Conservation (phyloP, 2,113 vertebrate species). For the Meleagris gallopavo region DNA sequence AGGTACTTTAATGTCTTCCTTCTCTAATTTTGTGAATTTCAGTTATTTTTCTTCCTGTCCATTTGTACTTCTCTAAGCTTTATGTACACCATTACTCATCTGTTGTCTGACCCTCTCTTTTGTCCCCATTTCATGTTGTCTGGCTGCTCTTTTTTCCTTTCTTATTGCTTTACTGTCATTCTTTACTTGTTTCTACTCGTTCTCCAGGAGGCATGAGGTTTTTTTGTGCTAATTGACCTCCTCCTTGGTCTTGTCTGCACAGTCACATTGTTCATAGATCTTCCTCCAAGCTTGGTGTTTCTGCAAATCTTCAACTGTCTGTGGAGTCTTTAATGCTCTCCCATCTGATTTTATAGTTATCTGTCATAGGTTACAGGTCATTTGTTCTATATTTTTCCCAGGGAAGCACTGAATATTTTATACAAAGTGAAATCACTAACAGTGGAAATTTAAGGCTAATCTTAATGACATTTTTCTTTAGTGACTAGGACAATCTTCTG, state of each 20-base stretch:
- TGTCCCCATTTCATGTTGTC: not conserved
- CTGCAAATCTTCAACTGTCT: not conserved
- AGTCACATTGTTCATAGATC: not conserved
- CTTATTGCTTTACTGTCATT: not conserved
- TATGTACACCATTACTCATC: not conserved
- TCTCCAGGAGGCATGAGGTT: not conserved
- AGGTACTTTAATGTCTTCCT: not conserved
- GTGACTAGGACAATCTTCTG: not conserved
- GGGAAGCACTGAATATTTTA: constrained; percentile 3
- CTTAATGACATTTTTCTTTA: not conserved
- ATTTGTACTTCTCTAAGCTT: not conserved
- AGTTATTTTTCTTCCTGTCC: constrained; percentile 19
- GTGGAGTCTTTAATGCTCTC: not conserved
- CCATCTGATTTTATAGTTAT: not conserved
- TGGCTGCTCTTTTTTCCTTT: not conserved
- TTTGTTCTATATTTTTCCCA: not conserved
- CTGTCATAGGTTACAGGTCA: not conserved
- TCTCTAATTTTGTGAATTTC: constrained; percentile 12
- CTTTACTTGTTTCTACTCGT: not conserved
- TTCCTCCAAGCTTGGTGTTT: not conserved
- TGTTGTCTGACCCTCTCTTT: not conserved
- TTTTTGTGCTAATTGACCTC: not conserved
- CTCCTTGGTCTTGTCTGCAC: not conserved
- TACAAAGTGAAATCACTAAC: not conserved
- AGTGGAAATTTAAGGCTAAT: not conserved